Evolutionary conservation across 1,140 invertebrate species (phyloP).

Genomic region (Euura lappo): DNA sequence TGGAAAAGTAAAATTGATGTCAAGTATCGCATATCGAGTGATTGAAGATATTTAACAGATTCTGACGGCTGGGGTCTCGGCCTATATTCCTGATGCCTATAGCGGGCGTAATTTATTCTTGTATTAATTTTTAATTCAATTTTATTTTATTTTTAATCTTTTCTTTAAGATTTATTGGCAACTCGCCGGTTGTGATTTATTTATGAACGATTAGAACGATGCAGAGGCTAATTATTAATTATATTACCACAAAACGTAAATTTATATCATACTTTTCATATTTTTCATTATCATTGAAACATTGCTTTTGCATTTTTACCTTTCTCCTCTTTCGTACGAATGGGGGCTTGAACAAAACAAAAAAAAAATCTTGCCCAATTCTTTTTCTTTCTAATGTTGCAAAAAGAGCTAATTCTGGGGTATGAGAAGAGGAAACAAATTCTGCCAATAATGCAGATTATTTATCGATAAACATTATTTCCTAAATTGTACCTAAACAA

Average conservation of each 20-base stretch:
- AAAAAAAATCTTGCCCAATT: no score
- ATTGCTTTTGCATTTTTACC: slow-evolving; percentile 11
- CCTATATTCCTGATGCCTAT: slow-evolving; percentile 40
- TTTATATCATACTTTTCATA: slow-evolving; percentile 4
- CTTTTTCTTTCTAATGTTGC: neutral
- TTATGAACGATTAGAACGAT: slow-evolving; percentile 14
- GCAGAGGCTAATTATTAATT: slow-evolving; percentile 11
- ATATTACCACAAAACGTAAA: neutral
- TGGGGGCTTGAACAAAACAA: neutral
- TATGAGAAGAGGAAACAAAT: no score
- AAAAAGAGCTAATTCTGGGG: no score
- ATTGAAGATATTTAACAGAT: slow-evolving; percentile 17
- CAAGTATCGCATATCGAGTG: neutral
- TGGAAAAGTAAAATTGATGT: no score
- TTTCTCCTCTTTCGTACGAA: slow-evolving; percentile 8
- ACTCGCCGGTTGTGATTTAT: slow-evolving; percentile 46
- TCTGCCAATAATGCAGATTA: neutral
- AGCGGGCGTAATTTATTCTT: slow-evolving; percentile 42
- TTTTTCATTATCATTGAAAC: neutral
- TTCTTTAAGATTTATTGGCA: slow-evolving; percentile 32
- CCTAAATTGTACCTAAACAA: neutral
- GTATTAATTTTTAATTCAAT: slow-evolving; percentile 41
- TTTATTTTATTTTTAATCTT: slow-evolving; percentile 38
- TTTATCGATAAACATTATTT: neutral
- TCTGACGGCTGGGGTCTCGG: slow-evolving; percentile 29